These are phyloP conservation scores for Drosophila phalerata DNA, from an alignment of 2,888 invertebrate species.

Conservation along the genomic window DNA sequence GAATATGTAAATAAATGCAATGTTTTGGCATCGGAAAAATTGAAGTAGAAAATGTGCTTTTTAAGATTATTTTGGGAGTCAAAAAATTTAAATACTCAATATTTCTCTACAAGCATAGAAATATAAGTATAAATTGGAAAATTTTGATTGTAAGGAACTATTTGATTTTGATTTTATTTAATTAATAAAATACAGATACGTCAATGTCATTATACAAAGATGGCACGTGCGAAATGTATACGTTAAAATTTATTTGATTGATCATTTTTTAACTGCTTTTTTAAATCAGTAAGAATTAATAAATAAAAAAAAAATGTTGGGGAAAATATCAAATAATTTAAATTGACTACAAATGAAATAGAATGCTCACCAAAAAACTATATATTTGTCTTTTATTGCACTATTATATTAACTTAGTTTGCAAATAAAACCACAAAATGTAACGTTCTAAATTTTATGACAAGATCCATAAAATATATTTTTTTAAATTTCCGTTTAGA, in stretches of 20 bases:
- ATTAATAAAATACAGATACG: conserved; percentile 6
- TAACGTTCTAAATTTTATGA: not conserved
- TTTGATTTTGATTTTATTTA: too few species aligned
- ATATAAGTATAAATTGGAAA: too few species aligned
- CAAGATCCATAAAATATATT: not conserved
- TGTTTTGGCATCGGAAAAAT: not conserved
- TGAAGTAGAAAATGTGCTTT: not conserved
- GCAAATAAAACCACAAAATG: not conserved
- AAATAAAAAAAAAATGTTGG: not conserved
- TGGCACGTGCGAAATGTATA: conserved; percentile 17
- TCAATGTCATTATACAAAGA: conserved; percentile 1
- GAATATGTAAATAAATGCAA: conserved; percentile 8
- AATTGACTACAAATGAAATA: not conserved
- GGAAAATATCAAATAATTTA: not conserved
- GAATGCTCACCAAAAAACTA: not conserved
- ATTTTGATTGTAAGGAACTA: too few species aligned
- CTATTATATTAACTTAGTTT: not conserved
- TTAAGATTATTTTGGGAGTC: not conserved
- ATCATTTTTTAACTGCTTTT: conserved; percentile 7
- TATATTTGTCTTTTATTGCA: not conserved
- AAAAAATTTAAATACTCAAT: not conserved
- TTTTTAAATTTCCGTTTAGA: conserved; percentile 11
- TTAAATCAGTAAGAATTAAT: not conserved
- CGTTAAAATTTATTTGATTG: conserved; percentile 11
- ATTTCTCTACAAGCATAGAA: too few species aligned